Evolutionary conservation across 2,888 invertebrate species (phyloP), one percentile per base, ranked within the genome.

Genomic region (Lepidocyrtoides sp.): DNA sequence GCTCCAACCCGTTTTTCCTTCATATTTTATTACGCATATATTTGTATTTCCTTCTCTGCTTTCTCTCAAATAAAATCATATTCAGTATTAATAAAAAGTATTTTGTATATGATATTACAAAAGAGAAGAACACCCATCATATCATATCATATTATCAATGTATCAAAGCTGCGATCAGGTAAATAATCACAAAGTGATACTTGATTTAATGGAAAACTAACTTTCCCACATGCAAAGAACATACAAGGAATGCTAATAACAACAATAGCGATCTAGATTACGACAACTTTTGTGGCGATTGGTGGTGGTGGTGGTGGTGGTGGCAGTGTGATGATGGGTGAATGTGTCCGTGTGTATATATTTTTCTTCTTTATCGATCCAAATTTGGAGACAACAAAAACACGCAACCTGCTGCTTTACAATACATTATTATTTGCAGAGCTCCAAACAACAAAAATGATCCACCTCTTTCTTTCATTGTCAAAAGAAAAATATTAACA

Each of bases 371-470:
- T 81, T 88, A 88, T 88, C 88, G 88, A 88, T 88, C 81, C 79
- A 88, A 81, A 81, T 88, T 88, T 79, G 88, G 88, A 88, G 81
- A 88, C 88, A 88, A 81, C 69, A 81, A 87, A 60, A 81, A 7
- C 88, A 88, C 32, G 69, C 81, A 88, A 66, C 88, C 79, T 88
- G 88, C 88, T 81, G 88, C 81, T 81, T 63, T 81, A 81, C 54
- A 69, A n/a, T 63, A 66, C 44, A 5, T 5, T 5, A n/a, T 17
- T 51, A 81, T 66, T 69, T 48, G 60, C 60, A 63, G 63, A 10
- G 2, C 69, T 26, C 23, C 29, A 29, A 72, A 60, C 36, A 41
- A 75, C 57, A 75, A 75, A 66, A 87, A 60, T 41, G 79, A 87
- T 87, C 79, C 87, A 87, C 87, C 87, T 88, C 69, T 81, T 84